Conservation (phyloP, 2,113 vertebrate species). For the Eptesicus fuscus region DNA sequence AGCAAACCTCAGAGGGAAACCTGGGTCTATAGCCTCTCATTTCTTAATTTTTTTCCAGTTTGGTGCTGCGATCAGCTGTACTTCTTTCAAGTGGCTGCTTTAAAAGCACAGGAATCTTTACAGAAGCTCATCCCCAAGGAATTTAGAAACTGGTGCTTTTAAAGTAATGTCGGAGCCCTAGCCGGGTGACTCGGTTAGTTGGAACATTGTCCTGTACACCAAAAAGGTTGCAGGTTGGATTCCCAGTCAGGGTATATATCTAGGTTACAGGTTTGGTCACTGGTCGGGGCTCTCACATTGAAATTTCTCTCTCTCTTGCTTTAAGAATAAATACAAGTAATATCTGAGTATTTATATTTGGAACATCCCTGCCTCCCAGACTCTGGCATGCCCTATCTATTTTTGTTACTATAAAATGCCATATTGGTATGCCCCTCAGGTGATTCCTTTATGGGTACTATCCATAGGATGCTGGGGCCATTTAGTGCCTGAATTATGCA, state of each 20-base stretch:
- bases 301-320: too few species aligned
- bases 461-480: background rate
- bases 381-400: background rate
- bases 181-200: too few species aligned
- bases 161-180: background rate
- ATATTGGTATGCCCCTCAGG: background rate
- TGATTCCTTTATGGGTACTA: background rate
- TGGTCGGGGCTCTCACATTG: too few species aligned
- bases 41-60: background rate
- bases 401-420: background rate
- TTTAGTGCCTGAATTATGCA: background rate
- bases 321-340: background rate
- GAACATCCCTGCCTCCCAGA: background rate
- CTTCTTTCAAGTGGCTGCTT: background rate
- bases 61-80: background rate
- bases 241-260: too few species aligned
- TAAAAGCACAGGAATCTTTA: conserved; percentile 10
- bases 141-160: background rate
- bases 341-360: background rate
- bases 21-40: background rate
- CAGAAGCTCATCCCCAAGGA: background rate
- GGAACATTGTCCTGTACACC: too few species aligned
- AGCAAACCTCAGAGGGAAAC: background rate
- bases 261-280: too few species aligned
- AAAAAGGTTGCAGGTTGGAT: too few species aligned